Conservation (phyloP, 1,140 invertebrate species). For the Hyles vespertilio region DNA sequence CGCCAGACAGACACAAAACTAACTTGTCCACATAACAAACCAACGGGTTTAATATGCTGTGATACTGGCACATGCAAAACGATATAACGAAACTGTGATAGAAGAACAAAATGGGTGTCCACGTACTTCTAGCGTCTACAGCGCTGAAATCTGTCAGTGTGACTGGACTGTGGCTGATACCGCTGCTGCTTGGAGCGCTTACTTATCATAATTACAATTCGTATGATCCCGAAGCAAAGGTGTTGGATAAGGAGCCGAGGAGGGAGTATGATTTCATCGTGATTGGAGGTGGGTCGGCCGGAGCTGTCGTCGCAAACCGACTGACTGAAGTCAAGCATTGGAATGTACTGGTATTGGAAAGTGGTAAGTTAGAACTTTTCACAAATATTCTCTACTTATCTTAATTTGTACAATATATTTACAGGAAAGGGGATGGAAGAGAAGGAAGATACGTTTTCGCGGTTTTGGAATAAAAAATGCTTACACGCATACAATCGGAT, state of each 20-base stretch:
- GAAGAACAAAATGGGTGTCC: slow-evolving; percentile 79
- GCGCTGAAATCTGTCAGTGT: slow-evolving; percentile 86
- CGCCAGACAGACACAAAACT: slow-evolving; percentile 48
- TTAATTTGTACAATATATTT: too few species aligned
- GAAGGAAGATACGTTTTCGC: too few species aligned
- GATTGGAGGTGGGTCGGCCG: slow-evolving; percentile 94
- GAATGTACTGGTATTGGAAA: slow-evolving; percentile 92
- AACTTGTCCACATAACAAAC: slow-evolving; percentile 13
- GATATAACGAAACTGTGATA: slow-evolving; percentile 19
- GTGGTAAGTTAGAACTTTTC: slow-evolving; percentile 60
- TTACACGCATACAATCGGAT: too few species aligned
- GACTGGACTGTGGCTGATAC: slow-evolving; percentile 88
- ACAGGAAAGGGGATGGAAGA: too few species aligned
- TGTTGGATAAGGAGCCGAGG: slow-evolving; percentile 65
- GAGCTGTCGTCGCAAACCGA: slow-evolving; percentile 93
- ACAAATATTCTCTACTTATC: too few species aligned
- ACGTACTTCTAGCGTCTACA: slow-evolving; percentile 82
- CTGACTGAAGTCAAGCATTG: slow-evolving; percentile 88
- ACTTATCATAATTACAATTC: slow-evolving; percentile 89
- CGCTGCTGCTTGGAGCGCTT: slow-evolving; percentile 86
- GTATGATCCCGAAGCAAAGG: slow-evolving; percentile 86
- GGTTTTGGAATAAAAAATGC: too few species aligned
- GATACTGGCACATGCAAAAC: slow-evolving; percentile 20
- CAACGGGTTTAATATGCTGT: slow-evolving; percentile 28
- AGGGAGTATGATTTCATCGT: slow-evolving; percentile 90